Percentiles rank a stretch among this genome's conserved stretches.
These are phyloP conservation scores for Ciona savignyi DNA, from an alignment of 23 tunicate genomes.

Conservation along the genomic window DNA sequence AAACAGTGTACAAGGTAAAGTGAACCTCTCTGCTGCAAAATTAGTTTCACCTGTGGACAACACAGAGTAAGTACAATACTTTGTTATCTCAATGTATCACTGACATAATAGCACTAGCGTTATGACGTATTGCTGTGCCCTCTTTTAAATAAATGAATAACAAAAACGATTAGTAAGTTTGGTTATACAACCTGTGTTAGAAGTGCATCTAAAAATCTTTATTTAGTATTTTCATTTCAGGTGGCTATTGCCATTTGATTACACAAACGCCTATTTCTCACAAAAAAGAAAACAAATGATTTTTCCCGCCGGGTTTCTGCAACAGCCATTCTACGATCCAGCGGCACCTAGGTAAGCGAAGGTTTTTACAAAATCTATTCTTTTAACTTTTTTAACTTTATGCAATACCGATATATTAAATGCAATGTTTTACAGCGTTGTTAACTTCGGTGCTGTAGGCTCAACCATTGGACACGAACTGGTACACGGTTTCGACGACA, in stretches of 20 bases:
- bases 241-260: constrained; percentile 17
- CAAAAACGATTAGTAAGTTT: no score
- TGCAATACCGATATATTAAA: neutral
- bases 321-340: constrained; percentile 36
- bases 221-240: constrained; percentile 6
- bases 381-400: no score
- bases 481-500: constrained; percentile 60
- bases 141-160: no score
- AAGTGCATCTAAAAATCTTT: no score
- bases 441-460: constrained; percentile 54
- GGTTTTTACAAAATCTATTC: neutral
- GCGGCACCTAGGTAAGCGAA: constrained; percentile 32
- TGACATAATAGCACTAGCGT: no score
- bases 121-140: no score
- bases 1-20: constrained; percentile 19
- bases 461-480: constrained; percentile 65
- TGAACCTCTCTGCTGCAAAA: constrained; percentile 6
- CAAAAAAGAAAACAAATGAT: constrained; percentile 20
- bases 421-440: constrained; percentile 26
- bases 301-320: constrained; percentile 63
- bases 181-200: no score
- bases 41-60: neutral
- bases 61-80: constrained; percentile 18
- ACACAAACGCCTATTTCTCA: constrained; percentile 30
- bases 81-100: neutral